Percentiles rank a stretch among this genome's conserved stretches.
Conservation (phyloP, 2,113 vertebrate species). For the Rhinolophus sinicus region DNA sequence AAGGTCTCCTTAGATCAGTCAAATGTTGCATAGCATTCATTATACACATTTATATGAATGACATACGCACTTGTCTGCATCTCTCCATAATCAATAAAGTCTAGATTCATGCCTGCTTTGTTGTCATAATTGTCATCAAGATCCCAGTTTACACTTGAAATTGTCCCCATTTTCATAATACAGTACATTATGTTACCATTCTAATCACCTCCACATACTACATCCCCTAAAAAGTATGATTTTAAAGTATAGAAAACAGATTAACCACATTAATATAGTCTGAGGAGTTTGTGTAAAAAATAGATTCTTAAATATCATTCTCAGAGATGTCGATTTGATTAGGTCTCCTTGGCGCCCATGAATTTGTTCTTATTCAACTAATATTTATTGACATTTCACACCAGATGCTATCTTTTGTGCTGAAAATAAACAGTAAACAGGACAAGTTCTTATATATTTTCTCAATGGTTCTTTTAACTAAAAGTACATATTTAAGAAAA, state of each 20-base stretch:
- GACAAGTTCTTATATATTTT: not conserved
- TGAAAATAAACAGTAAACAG: not conserved
- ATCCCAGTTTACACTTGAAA: not conserved
- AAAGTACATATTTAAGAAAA: not conserved
- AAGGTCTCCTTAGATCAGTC: not conserved
- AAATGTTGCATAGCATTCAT: not conserved
- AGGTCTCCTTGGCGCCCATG: not conserved
- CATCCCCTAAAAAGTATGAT: not conserved
- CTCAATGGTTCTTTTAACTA: not conserved
- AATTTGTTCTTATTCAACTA: not conserved
- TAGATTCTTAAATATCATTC: not conserved
- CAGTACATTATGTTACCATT: not conserved
- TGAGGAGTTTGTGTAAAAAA: not conserved
- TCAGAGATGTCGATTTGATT: not conserved
- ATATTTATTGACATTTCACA: not conserved
- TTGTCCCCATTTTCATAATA: not conserved
- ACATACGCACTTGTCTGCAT: not conserved
- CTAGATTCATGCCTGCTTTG: not conserved
- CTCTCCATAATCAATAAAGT: not conserved
- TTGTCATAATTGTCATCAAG: not conserved
- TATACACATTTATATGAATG: not conserved
- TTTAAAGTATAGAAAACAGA: not conserved
- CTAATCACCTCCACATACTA: not conserved
- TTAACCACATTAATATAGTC: not conserved
- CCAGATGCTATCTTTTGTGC: not conserved